Evolutionary conservation across 2,888 invertebrate genomes (phyloP), one percentile per base, ranked within the genome.

Genomic region (Adelphocoris suturalis): DNA sequence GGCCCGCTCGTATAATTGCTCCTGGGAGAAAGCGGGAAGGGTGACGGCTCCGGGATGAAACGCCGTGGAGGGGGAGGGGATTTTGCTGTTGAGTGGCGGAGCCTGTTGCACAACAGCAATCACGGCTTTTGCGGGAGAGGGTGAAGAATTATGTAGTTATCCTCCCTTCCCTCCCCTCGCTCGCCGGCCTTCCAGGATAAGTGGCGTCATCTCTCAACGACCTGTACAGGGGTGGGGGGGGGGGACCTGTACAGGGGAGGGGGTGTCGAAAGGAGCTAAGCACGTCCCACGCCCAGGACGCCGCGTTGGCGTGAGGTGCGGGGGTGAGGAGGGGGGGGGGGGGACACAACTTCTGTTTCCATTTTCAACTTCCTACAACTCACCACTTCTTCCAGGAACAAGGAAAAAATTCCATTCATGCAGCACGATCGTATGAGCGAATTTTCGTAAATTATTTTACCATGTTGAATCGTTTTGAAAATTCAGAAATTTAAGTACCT

Each of bases 1-100:
- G 68, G 89, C 82, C 23, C 46, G 82, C 89, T 89, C 76, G 88
- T 88, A 89, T 89, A 89, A 89, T 89, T 89, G 89, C 89, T 81
- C 52, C 23, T n/a, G 76, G 88, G 68, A 19, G 68, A 76, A 68
- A 48, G 68, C n/a, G n/a, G 48, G 75, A 13, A 37, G 86, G 68
- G n/a, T 14, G 82, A 48, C 28, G 76, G 19, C 5, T 13, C 16
- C 11, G 13, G 52, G 52, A 52, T 52, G 52, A 52, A n/a, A 13
- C 28, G 76, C 5, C 76, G 76, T 1, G 78, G 19, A 4, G 37
- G 78, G 78, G 13, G 46, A 46, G 78, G 16, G 37, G 14, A 46
- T n/a, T 78, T 78, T 78, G 37, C 78, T 47, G 78, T 14, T 16
- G 47, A 47, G 47, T 19, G 78, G 37, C 47, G 78, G 47, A 47